Conservation (phyloP, 92 coral and sea anemone genomes). For the Scolanthus callimorphus region DNA sequence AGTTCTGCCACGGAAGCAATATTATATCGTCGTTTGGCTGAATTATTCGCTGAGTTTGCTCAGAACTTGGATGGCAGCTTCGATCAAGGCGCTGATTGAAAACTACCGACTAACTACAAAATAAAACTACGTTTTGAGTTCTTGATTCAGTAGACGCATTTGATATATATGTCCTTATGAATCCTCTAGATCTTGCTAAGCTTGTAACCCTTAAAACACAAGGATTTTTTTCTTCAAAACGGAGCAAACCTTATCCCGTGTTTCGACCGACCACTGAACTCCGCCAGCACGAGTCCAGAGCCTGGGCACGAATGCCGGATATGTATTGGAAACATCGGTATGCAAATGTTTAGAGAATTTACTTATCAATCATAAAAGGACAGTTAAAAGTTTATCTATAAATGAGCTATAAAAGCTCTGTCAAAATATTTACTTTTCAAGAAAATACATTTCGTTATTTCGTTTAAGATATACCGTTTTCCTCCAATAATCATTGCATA, state of each 20-base stretch:
- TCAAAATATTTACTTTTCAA: too few species aligned
- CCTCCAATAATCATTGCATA: too few species aligned
- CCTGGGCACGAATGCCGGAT: constrained; percentile 42
- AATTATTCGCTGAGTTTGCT: constrained; percentile 3
- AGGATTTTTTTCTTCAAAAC: too few species aligned
- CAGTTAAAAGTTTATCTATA: neutral
- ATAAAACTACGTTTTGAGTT: neutral
- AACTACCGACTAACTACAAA: constrained; percentile 10
- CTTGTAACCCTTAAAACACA: too few species aligned
- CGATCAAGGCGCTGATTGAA: neutral
- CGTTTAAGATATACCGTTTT: too few species aligned
- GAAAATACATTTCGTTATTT: too few species aligned
- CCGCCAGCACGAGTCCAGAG: neutral
- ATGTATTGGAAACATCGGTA: constrained; percentile 10
- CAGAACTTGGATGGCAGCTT: constrained; percentile 24
- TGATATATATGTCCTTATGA: constrained; percentile 7
- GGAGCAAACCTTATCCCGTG: too few species aligned
- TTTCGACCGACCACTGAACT: neutral
- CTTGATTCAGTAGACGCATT: constrained; percentile 16
- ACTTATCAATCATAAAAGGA: neutral
- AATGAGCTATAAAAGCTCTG: too few species aligned
- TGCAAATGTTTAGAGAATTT: constrained; percentile 10
- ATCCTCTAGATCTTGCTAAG: too few species aligned
- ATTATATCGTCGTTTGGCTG: neutral
- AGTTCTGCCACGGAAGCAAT: neutral